Evolutionary conservation across 1,140 invertebrate species (phyloP).

Genomic region (Achatina immaculata): DNA sequence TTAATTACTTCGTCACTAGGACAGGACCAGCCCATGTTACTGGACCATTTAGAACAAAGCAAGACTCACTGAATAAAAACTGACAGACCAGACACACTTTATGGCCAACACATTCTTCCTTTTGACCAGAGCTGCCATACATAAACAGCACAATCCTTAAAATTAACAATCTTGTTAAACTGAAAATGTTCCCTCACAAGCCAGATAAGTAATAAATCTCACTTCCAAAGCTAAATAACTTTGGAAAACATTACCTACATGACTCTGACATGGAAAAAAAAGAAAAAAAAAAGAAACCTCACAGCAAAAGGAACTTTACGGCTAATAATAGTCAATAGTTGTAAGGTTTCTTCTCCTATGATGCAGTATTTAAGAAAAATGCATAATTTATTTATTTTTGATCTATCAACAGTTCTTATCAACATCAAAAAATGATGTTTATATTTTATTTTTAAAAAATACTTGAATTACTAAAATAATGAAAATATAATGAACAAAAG

Average conservation of each 20-base stretch:
- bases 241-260: background rate
- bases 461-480: background rate
- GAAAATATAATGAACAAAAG: background rate
- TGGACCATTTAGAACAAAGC: background rate
- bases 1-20: background rate
- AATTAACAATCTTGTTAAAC: slow-evolving; percentile 11
- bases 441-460: background rate
- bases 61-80: background rate
- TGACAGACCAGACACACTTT: background rate
- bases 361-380: background rate
- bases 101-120: background rate
- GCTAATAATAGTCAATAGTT: slow-evolving; percentile 28
- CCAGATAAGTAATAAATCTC: slow-evolving; percentile 15
- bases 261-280: slow-evolving; percentile 1
- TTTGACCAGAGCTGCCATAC: background rate
- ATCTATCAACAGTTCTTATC: background rate
- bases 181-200: slow-evolving; percentile 38
- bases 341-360: slow-evolving; percentile 36
- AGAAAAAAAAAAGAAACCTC: slow-evolving; percentile 18
- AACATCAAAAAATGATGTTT: background rate
- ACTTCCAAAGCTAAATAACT: background rate
- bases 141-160: no score
- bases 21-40: background rate
- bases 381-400: background rate
- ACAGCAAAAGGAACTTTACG: slow-evolving; percentile 38